Evolutionary conservation across 1,140 invertebrate genomes (phyloP).

Genomic region (Leucophenga varia): DNA sequence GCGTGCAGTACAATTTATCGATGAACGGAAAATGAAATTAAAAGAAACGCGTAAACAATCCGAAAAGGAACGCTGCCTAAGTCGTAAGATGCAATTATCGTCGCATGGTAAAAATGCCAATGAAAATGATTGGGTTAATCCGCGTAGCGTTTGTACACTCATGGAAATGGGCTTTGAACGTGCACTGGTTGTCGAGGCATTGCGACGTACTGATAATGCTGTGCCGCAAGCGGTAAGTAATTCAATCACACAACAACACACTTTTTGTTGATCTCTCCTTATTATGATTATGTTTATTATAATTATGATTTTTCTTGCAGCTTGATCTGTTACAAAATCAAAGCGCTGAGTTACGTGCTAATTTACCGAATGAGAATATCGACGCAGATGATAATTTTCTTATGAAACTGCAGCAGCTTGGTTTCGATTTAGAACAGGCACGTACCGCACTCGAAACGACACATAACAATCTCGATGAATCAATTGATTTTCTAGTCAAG

Average conservation of each 20-base stretch:
- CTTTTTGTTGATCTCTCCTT: not conserved
- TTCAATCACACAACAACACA: not conserved
- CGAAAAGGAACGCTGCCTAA: conserved; percentile 58
- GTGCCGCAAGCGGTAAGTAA: conserved; percentile 64
- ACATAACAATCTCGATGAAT: conserved; percentile 60
- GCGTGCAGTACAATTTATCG: conserved; percentile 66
- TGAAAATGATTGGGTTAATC: conserved; percentile 43
- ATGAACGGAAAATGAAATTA: conserved; percentile 60
- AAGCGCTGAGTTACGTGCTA: conserved; percentile 14
- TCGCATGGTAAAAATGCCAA: conserved; percentile 30
- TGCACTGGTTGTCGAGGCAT: conserved; percentile 60
- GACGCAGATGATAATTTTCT: conserved; percentile 18
- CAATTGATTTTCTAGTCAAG: conserved; percentile 61
- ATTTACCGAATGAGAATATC: conserved; percentile 18
- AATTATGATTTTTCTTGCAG: conserved; percentile 12
- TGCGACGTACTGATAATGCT: conserved; percentile 69
- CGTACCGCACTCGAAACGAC: conserved; percentile 60
- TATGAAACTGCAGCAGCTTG: conserved; percentile 61
- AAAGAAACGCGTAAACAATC: conserved; percentile 59
- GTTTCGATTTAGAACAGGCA: conserved; percentile 62
- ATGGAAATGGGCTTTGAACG: conserved; percentile 69
- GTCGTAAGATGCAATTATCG: conserved; percentile 35
- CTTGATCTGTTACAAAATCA: conserved; percentile 38
- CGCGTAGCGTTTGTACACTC: conserved; percentile 59
- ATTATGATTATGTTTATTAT: not conserved